Conservation (phyloP, 2,113 vertebrate genomes). For the Dipodomys stephensi region DNA sequence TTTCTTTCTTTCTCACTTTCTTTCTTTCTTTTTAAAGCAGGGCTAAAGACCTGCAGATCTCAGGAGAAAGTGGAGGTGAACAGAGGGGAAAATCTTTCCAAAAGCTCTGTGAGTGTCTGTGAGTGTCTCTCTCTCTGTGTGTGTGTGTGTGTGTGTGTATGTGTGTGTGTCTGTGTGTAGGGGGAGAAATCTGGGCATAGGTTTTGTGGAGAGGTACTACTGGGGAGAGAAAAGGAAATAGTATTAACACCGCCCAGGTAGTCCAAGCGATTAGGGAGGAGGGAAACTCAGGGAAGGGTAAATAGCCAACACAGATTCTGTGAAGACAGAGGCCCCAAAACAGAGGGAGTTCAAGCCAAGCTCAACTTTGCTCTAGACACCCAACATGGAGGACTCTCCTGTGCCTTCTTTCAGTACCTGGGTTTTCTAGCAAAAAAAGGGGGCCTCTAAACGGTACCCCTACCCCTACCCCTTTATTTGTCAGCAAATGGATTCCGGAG, state of each 20-base stretch:
- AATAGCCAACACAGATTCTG: not conserved
- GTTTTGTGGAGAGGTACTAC: not conserved
- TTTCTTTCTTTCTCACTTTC: too few relatives aligned
- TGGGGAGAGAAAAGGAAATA: not conserved
- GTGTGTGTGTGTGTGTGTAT: too few relatives aligned
- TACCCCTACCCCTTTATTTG: not conserved
- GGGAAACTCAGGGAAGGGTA: not conserved
- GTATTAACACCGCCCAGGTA: not conserved
- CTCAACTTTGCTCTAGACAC: accelerated
- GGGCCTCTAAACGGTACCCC: too few relatives aligned
- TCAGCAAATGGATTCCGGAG: too few relatives aligned
- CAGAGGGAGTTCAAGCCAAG: not conserved
- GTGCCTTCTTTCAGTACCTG: not conserved
- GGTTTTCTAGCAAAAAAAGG: accelerated
- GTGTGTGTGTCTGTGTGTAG: too few relatives aligned
- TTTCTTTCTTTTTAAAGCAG: not conserved
- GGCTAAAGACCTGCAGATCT: not conserved
- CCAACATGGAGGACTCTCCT: not conserved
- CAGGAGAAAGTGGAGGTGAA: not conserved
- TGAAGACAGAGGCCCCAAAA: not conserved
- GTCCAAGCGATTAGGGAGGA: not conserved
- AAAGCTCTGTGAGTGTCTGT: too few relatives aligned
- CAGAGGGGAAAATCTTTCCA: not conserved
- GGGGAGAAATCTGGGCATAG: not conserved
- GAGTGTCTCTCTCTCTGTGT: too few relatives aligned